Evolutionary conservation across 2,113 vertebrate genomes (phyloP).

Genomic region (rabbit (Oryctolagus cuniculus)): DNA sequence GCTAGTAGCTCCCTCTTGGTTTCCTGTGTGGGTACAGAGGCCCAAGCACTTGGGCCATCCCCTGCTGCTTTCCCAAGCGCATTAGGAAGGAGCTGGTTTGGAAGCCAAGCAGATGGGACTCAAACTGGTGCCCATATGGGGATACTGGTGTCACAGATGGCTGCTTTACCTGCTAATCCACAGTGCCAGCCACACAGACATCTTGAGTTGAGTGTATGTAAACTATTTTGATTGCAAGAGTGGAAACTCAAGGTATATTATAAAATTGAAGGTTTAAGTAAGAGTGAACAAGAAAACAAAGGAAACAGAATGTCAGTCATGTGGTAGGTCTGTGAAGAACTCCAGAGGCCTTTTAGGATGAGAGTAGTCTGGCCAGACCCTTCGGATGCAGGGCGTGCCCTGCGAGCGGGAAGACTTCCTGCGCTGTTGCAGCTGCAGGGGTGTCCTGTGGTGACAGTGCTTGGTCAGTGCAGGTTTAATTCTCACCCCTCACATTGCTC

Average conservation of each 20-base stretch:
- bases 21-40: too few relatives aligned
- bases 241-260: constrained; percentile 40
- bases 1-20: too few relatives aligned
- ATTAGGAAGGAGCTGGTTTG: too few relatives aligned
- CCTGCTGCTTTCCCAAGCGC: too few relatives aligned
- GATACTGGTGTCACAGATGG: too few relatives aligned
- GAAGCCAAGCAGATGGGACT: too few relatives aligned
- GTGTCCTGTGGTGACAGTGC: neutral
- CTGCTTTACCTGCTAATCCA: too few relatives aligned
- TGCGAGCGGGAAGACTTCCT: neutral
- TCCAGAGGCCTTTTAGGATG: neutral
- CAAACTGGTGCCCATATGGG: too few relatives aligned
- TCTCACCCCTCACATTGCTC: neutral
- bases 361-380: neutral
- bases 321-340: neutral
- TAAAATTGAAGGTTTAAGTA: neutral
- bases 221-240: neutral
- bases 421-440: neutral
- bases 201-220: neutral
- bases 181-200: too few relatives aligned
- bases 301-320: neutral
- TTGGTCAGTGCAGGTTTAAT: neutral
- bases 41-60: too few relatives aligned
- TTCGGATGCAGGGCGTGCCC: neutral
- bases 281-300: neutral